These are phyloP conservation scores for Melangyna quadrimaculata DNA, from an alignment of 2,888 invertebrate species.

Conservation along the genomic window DNA sequence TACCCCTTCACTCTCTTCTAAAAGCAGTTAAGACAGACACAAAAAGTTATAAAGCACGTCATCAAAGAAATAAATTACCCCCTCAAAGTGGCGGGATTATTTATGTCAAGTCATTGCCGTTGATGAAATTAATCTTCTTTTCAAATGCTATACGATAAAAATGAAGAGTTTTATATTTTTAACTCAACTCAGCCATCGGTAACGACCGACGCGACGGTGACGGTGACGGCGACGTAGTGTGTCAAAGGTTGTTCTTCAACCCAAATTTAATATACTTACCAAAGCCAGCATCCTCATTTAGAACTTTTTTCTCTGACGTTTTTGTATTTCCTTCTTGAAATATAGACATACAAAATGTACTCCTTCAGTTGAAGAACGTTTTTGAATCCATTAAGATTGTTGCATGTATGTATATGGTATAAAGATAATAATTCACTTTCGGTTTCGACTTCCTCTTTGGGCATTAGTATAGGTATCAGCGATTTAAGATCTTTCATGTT, in stretches of 20 bases:
- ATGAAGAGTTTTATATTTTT: neutral
- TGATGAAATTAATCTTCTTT: slow-evolving; percentile 37
- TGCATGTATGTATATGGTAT: slow-evolving; percentile 2
- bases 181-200: neutral
- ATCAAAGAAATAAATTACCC: slow-evolving; percentile 30
- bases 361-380: neutral
- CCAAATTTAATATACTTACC: neutral
- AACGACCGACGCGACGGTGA: neutral
- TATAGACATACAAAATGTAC: neutral
- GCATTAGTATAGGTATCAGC: neutral
- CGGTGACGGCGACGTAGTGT: neutral
- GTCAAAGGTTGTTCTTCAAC: neutral
- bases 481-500: slow-evolving; percentile 28
- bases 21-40: neutral
- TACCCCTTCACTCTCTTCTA: neutral
- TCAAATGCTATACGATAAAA: slow-evolving; percentile 10
- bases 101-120: slow-evolving; percentile 27
- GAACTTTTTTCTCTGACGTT: neutral
- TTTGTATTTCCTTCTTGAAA: neutral
- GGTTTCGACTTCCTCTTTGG: slow-evolving; percentile 17
- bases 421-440: slow-evolving; percentile 31
- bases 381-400: slow-evolving; percentile 17
- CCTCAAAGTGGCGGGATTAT: slow-evolving; percentile 25
- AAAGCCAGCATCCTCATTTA: neutral
- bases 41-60: slow-evolving; percentile 23